Base-by-base conservation (phyloP, 2,888 invertebrate species). In the Desoria tigrina region DNA sequence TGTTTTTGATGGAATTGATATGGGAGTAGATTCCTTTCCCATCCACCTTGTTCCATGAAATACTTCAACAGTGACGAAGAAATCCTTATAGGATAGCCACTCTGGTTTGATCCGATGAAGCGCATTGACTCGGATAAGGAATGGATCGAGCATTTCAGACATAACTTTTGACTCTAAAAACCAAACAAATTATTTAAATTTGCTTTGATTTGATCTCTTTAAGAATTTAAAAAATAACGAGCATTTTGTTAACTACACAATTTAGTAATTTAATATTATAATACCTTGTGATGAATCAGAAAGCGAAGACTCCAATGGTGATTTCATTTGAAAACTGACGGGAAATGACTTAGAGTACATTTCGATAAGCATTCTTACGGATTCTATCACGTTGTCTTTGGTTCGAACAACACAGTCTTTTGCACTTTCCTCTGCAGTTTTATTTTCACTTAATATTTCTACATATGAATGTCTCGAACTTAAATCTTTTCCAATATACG, bases 21-120 rank as follows among this genome's bases (percentile, higher is more conserved):
- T 23, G 9, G 32, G 32, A 3, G 72, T 71, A 11, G 27, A 60
- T 18, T 64, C 57, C 49, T 74, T 72, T 9, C 89, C 87, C 66
- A 91, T 85, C 28, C 90, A 88, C 32, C 90, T 83, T 0, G 92
- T 92, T 9, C 95, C 96, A 80, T 96, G 90, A 80, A 88, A 93
- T 68, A 96, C 86, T 79, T 94, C 92, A 23, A 90, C 90, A 61
- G 89, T 88, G 64, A 95, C 85, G 71, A 89, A 84, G 78, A 91
- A 96, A 78, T 92, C 90, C 77, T 92, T 90, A 80, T 90, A 90
- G 71, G 61, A 55, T 11, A 69, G 28, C 92, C 93, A 93, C 63
- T 87, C 85, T 1, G 83, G 83, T 4, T 88, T 87, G 18, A 92
- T 83, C 65, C 92, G 85, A 80, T 93, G 92, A 1, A 94, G 83